Evolutionary conservation across 2,797 vertebrate species (phyloP).

Genomic region (Fratercula arctica): DNA sequence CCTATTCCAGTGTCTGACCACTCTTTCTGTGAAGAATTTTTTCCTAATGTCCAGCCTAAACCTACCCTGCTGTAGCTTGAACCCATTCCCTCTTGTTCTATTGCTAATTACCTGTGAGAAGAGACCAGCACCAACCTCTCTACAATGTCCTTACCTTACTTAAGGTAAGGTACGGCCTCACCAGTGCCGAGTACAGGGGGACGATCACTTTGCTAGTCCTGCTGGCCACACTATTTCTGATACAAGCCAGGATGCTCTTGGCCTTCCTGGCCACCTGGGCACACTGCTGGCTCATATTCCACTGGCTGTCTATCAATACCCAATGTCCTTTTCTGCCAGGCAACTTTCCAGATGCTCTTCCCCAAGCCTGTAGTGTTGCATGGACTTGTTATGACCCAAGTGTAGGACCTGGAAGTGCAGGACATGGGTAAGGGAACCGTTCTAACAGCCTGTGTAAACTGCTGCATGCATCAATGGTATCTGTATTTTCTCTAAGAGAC

Average conservation of each 20-base stretch:
- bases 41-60: no score
- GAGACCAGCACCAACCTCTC: no score
- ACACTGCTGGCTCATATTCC: neutral
- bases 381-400: neutral
- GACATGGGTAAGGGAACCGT: neutral
- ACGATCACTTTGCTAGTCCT: neutral
- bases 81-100: no score
- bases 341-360: neutral
- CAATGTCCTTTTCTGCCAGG: rapidly evolving
- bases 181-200: neutral
- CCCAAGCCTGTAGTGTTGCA: neutral
- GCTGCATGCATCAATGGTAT: neutral
- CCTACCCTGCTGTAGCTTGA: no score
- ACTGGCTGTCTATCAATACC: neutral
- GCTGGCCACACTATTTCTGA: neutral
- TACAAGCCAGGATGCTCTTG: neutral
- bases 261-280: neutral
- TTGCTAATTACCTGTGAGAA: no score
- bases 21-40: no score
- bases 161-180: neutral
- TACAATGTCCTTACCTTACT: no score
- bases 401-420: neutral
- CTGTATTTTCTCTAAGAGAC: neutral
- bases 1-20: no score
- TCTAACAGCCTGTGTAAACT: neutral